phyloP scores from a whole-genome alignment of 2,797 vertebrate genomes.

The Zalophus californianus region DNA sequence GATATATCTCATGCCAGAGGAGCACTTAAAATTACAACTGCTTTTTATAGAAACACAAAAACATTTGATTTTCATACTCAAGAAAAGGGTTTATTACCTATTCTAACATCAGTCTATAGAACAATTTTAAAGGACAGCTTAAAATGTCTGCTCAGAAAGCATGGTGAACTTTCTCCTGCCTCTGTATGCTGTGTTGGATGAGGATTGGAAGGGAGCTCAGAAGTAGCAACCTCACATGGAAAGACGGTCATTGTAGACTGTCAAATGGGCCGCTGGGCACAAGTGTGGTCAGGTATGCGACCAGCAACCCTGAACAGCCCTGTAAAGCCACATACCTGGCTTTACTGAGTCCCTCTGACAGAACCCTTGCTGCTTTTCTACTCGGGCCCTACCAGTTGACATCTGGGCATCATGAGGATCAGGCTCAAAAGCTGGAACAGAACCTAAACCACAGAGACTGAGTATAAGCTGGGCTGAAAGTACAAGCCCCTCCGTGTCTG shows the following conservation, averaged over 20 bases:
- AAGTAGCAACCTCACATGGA: not conserved
- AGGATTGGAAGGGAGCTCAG: not conserved
- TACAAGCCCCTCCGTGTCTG: not conserved
- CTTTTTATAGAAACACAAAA: conserved; percentile 52
- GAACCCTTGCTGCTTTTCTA: not conserved
- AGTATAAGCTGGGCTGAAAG: not conserved
- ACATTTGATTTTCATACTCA: not conserved
- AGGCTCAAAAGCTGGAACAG: not conserved
- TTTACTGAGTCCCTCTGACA: not conserved
- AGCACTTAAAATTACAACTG: not conserved
- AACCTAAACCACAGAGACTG: not conserved
- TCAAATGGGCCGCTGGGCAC: not conserved
- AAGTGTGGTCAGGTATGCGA: not conserved
- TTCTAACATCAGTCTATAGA: not conserved
- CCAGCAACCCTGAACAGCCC: not conserved
- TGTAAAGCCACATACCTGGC: too few relatives aligned
- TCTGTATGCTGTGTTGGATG: not conserved
- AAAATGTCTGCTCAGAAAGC: not conserved
- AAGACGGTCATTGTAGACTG: not conserved
- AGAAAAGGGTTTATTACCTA: not conserved
- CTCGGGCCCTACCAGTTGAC: not conserved
- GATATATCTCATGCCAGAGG: not conserved
- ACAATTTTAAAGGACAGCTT: not conserved
- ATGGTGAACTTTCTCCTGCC: not conserved
- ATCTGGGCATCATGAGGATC: not conserved